Conservation (phyloP, 2,888 invertebrate species). For the Lasioglossum marginatum region DNA sequence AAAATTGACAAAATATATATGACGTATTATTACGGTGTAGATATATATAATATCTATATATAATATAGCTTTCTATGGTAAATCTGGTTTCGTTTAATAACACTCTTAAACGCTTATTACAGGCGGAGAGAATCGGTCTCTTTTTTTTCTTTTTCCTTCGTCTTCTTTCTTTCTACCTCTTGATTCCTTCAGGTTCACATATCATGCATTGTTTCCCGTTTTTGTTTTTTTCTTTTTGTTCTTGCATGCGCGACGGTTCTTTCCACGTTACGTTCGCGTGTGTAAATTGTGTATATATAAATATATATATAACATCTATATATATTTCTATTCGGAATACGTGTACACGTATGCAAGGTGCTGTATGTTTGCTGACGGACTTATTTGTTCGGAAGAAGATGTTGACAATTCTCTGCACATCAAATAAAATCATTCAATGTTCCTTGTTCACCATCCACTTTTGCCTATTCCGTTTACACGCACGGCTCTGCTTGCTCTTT, state of each 20-base stretch:
- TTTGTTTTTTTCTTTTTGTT: slow-evolving; percentile 9
- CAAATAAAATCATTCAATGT: slow-evolving; percentile 31
- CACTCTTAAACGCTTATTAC: slow-evolving; percentile 67
- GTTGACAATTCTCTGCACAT: slow-evolving; percentile 15
- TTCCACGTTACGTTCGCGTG: slow-evolving; percentile 24
- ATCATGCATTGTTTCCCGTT: slow-evolving; percentile 12
- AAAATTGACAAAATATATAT: slow-evolving; percentile 71
- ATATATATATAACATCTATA: slow-evolving; percentile 19
- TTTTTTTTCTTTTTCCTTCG: slow-evolving; percentile 22
- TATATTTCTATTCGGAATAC: slow-evolving; percentile 4
- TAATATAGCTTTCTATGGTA: slow-evolving; percentile 70
- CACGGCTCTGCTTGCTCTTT: slow-evolving; percentile 38
- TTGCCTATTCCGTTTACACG: slow-evolving; percentile 52
- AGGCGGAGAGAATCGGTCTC: slow-evolving; percentile 71
- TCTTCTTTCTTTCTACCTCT: slow-evolving; percentile 24
- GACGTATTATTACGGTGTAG: slow-evolving; percentile 59
- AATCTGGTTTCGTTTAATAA: slow-evolving; percentile 65
- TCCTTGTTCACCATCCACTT: slow-evolving; percentile 33
- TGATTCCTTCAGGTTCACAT: slow-evolving; percentile 10
- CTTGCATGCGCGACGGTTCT: slow-evolving; percentile 43
- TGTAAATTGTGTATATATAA: slow-evolving; percentile 14
- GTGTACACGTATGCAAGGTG: slow-evolving; percentile 29
- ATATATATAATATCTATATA: slow-evolving; percentile 64
- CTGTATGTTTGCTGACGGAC: slow-evolving; percentile 43
- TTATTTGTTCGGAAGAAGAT: slow-evolving; percentile 26